Percentiles rank a stretch among this genome's conserved stretches.
Evolutionary conservation across 2,797 vertebrate genomes (phyloP).

Genomic region (Sebastes nivosus): DNA sequence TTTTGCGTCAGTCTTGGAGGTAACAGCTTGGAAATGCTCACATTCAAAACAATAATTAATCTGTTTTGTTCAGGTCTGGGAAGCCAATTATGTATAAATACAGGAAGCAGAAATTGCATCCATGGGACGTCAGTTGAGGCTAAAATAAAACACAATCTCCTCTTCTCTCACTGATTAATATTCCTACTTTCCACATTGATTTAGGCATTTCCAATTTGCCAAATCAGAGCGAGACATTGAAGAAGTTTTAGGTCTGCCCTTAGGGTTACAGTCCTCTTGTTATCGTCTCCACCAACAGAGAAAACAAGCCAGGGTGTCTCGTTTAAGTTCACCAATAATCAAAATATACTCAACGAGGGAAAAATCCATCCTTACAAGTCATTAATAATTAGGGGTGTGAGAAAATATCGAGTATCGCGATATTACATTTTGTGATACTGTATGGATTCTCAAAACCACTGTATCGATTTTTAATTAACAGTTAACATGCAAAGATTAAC

Average conservation of each 20-base stretch:
- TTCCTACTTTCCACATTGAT: slow-evolving; percentile 10
- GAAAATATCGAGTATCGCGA: not conserved
- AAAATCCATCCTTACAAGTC: not conserved
- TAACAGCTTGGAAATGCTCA: slow-evolving; percentile 28
- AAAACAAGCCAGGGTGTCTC: slow-evolving; percentile 5
- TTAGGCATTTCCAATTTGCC: slow-evolving; percentile 3
- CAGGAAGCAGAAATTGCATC: slow-evolving; percentile 24
- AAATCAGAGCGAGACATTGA: not conserved
- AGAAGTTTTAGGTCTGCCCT: not conserved
- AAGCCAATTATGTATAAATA: slow-evolving; percentile 38
- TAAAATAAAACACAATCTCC: slow-evolving; percentile 19
- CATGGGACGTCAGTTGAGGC: not conserved
- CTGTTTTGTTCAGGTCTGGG: slow-evolving; percentile 24
- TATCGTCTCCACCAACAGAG: not conserved
- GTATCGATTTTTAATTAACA: not conserved
- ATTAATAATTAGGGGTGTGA: not conserved
- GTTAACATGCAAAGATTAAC: too few relatives aligned
- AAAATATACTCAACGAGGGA: not conserved
- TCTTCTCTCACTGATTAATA: not conserved
- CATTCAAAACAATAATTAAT: slow-evolving; percentile 47
- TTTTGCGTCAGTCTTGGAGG: slow-evolving; percentile 5
- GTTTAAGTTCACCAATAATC: not conserved
- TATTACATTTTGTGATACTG: not conserved
- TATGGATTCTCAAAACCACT: not conserved
- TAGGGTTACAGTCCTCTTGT: slow-evolving; percentile 2